Evolutionary conservation across 2,797 vertebrate species (phyloP).

Genomic region (Taeniopygia guttata): DNA sequence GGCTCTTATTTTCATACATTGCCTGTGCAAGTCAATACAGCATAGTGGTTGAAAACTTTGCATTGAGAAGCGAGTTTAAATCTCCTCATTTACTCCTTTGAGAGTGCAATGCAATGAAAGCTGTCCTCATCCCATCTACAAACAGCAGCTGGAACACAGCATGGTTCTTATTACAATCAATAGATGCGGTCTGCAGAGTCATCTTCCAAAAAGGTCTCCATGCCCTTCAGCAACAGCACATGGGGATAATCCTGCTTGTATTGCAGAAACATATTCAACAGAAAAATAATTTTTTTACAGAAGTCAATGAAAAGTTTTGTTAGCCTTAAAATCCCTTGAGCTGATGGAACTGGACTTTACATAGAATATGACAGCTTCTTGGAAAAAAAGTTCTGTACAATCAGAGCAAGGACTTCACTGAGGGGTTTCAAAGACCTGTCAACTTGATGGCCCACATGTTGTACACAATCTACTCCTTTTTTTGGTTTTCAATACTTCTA

Average conservation of each 20-base stretch:
- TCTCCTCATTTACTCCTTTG: background rate
- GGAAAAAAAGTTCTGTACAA: background rate
- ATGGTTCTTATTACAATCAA: background rate
- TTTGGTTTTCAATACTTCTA: background rate
- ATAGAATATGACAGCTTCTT: background rate
- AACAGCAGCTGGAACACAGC: background rate
- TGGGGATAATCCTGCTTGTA: background rate
- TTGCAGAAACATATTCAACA: background rate
- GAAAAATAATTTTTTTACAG: background rate
- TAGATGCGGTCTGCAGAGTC: background rate
- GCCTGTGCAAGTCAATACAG: background rate
- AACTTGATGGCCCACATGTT: background rate
- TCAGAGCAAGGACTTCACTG: background rate
- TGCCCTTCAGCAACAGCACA: slow-evolving; percentile 14
- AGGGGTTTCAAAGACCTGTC: background rate
- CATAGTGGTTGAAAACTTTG: background rate
- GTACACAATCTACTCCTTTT: background rate
- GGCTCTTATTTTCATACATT: background rate
- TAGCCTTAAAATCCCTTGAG: background rate
- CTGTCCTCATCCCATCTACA: background rate
- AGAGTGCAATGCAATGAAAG: background rate
- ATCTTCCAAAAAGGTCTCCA: background rate
- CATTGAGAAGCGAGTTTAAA: background rate
- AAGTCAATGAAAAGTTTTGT: background rate
- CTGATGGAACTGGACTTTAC: background rate